These are phyloP conservation scores for Microplitis manilae DNA, from an alignment of 2,888 invertebrate genomes.

Conservation along the genomic window DNA sequence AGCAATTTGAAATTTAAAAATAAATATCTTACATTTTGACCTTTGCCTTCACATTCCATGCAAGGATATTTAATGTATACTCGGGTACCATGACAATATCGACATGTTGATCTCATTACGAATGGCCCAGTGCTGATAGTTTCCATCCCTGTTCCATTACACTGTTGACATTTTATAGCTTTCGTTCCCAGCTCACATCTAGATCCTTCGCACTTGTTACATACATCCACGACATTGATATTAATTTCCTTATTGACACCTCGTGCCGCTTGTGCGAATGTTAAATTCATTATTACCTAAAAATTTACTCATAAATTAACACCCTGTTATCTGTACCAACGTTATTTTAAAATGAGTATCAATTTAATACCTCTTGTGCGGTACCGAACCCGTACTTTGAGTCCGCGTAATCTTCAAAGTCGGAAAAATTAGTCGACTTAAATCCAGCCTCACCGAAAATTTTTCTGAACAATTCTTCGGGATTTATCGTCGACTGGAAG, in stretches of 20 bases:
- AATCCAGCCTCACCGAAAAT: slow-evolving; percentile 93
- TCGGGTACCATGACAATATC: slow-evolving; percentile 90
- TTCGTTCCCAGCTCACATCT: slow-evolving; percentile 94
- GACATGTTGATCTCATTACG: slow-evolving; percentile 96
- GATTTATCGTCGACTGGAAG: slow-evolving; percentile 91
- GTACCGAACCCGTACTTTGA: slow-evolving; percentile 92
- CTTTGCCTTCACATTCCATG: slow-evolving; percentile 93
- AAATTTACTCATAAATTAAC: slow-evolving; percentile 10
- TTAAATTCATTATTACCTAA: slow-evolving; percentile 88
- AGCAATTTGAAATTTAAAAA: not conserved
- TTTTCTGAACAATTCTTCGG: slow-evolving; percentile 96
- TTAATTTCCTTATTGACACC: slow-evolving; percentile 95
- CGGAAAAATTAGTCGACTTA: slow-evolving; percentile 73
- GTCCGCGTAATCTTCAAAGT: slow-evolving; percentile 89
- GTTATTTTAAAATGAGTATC: not conserved
- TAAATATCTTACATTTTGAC: slow-evolving; percentile 78
- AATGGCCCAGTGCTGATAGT: slow-evolving; percentile 93
- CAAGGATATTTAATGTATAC: slow-evolving; percentile 94
- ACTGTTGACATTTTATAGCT: slow-evolving; percentile 89
- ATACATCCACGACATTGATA: slow-evolving; percentile 93
- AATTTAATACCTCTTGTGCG: slow-evolving; percentile 84
- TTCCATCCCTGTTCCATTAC: slow-evolving; percentile 98
- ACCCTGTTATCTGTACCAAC: not conserved
- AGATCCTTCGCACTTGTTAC: slow-evolving; percentile 89
- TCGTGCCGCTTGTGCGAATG: slow-evolving; percentile 94